Base-by-base conservation (phyloP, 23 tunicate genomes). In the Phallusia fumigata region DNA sequence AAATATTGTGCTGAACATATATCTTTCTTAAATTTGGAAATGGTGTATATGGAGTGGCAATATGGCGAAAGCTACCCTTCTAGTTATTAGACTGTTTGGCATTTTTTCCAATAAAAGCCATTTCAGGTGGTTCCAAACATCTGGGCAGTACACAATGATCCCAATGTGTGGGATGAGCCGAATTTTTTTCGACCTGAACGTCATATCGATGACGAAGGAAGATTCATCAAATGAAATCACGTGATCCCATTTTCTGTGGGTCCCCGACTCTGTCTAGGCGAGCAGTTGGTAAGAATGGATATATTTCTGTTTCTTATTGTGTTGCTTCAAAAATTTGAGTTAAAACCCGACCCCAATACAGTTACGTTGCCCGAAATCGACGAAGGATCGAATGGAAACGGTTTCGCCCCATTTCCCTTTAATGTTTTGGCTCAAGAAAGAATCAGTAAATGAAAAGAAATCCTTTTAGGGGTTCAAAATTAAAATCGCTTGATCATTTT, bases 261-360 rank as follows among this genome's bases (percentile, higher is more conserved):
- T 15, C 76, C 76, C 76, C 24, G 76, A 19, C 30, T 73, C 16
- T 73, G 76, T 73, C 30, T 73, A 24, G 76, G 76, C 21, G 76
- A 73, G 76, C 76, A 73, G 15, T 30, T 73, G 21, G 76, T 30
- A 15, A 73, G 76, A 73, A 73, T 73, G 76, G 76, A 73, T 19
- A 73, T 73, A 19, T 73, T 73, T 30, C 24, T 73, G 15, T 19
- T 73, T 15, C 16, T 73, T 21, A 30, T 73, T 30, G 24, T 19
- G 24, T 21, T 73, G 24, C 30, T 73, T 15, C 76, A 73, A 73
- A 21, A 73, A 16, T 73, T 73, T 24, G 24, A 73, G 24, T 15
- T 73, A 24, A 24, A 24, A 21, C 16, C 24, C 21, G 76, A 73
- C 24, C 28, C 76, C 16, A 18, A 18, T 52, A 19, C 19, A 52